Base-by-base conservation (phyloP, 2,113 vertebrate species). In the Alces alces region DNA sequence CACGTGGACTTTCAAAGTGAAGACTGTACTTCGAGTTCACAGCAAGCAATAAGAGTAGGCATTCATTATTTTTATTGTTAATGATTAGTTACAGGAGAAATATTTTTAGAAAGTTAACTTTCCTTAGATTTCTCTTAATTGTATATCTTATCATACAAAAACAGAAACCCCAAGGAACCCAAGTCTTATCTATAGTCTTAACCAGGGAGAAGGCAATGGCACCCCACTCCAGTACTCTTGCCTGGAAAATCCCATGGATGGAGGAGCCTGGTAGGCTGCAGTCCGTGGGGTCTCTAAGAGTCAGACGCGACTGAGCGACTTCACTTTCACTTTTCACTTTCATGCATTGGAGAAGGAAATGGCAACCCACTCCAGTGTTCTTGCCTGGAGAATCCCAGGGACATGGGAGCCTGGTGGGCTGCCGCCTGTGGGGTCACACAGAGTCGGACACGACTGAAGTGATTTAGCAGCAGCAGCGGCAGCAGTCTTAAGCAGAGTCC, bases 31-130 rank as follows among this genome's bases (percentile, higher is more conserved):
- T 80, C 12, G 15, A 94, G 45, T 80, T 61, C 36, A 79, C 15
- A 94, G 57, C 21, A 87, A 83, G 9, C 43, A 79, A 11, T 61
- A 84, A 33, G 27, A 88, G 50, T 1, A 86, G 25, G 19, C 61
- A 82, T 93, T 94, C 25, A 25, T 85, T 95, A 61, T 87, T 82
- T 52, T 93, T n/a, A 57, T 78, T 82, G 66, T 92, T 89, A 33
- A 82, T 45, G 47, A 80, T 76, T 70, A 88, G 4, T 70, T 92
- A 36, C 83, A 94, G 64, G 4, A 23, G 30, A 95, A 95, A 70
- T 83, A 30, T 7, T 87, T 95, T 92, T 61, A 23, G 23, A 60
- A 92, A 58, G 1, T 78, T 95, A 79, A 27, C 17, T 92, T 92
- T 96, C 30, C 39, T 93, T 64, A 47, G 47, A 45, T 50, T 85